Evolutionary conservation across 2,113 vertebrate species (phyloP), one percentile per base, ranked within the genome.

Genomic region (Gymnogyps californianus): DNA sequence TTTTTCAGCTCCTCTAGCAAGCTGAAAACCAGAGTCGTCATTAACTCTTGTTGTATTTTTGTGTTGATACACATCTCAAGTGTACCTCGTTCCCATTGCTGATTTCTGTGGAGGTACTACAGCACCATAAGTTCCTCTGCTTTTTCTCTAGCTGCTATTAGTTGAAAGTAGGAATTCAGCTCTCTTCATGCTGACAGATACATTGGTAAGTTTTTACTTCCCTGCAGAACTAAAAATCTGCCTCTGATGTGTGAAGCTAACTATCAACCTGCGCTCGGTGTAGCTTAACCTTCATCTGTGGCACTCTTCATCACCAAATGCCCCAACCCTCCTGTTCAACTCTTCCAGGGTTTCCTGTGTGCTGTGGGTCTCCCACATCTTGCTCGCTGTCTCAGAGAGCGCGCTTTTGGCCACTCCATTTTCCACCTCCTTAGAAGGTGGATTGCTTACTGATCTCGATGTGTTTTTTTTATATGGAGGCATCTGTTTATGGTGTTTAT

Each of bases 21-120:
- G 28, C 42, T 59, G 38, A 16, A 38, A 46, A 13, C 13, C 11
- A 32, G 31, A 38, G 19, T 36, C 6, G 46, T 42, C 15, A 5
- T 42, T 36, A 77, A 46, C 49, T 88, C 29, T 31, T 38, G 10
- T 2, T 54, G 25, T 38, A 22, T 40, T 32, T 61, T 40, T 19
- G 2, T 51, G 32, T 29, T 46, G 34, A 13, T 46, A 22, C 6
- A 14, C 38, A 10, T 49, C 71, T 58, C 28, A 3, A 26, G 16
- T 7, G n/a, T 40, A 32, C 25, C 42, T 89, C 0, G 0, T 36
- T 66, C 40, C 16, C 2, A 3, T 0, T 2, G 42, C 36, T 46
- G 51, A 20, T 20, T 83, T 69, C 19, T 65, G 40, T 16, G 71
- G 16, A n/a, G 44, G 24, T 18, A 10, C 38, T 36, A 21, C 0